Base-by-base conservation (phyloP, 2,113 vertebrate genomes). In the Chauna torquata region DNA sequence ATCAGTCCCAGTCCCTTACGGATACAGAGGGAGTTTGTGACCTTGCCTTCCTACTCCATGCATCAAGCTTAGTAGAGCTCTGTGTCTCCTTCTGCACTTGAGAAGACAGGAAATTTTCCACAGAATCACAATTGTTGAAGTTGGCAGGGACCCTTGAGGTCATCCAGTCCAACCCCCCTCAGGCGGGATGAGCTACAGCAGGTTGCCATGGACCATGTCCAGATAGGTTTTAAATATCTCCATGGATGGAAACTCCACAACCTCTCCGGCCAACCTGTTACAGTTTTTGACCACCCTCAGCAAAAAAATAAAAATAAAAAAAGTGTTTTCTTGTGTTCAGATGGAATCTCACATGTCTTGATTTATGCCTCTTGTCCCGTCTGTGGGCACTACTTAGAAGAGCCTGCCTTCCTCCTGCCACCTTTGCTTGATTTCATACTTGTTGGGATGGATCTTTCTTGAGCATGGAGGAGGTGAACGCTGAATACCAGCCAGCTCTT, bases 1-100 rank as follows among this genome's bases (percentile, higher is more conserved):
- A 23, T 17, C 19, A 57, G n/a, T 19, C 27, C 18, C 49, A 69
- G 49, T 15, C 45, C 18, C 45, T 49, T n/a, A 49, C 0, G 0
- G 59, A 62, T 23, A 49, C 8, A 47, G 32, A 32, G 36, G 13
- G 32, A 54, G 22, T 49, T n/a, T 86, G 83, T 81, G 69, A 86
- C 52, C 50, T 79, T 86, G 69, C 45, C 42, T 66, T 83, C 30
- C 32, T 59, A 50, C 40, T 40, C 13, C 34, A 80, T 15, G 13
- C 17, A 81, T 69, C n/a, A 52, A 50, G n/a, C 11, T 59, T 82
- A 45, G 57, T 65, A 55, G 7, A 57, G 23, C 38, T 61, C 11
- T 61, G 27, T 27, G 27, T 77, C 25, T 44, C 44, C 55, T 87
- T 59, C 13, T 25, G 22, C n/a, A 44, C 52, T 82, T 90, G 25